Percentiles rank a stretch among this genome's conserved stretches.
Evolutionary conservation across 1,140 invertebrate species (phyloP).

Genomic region (Lepidurus arcticus): DNA sequence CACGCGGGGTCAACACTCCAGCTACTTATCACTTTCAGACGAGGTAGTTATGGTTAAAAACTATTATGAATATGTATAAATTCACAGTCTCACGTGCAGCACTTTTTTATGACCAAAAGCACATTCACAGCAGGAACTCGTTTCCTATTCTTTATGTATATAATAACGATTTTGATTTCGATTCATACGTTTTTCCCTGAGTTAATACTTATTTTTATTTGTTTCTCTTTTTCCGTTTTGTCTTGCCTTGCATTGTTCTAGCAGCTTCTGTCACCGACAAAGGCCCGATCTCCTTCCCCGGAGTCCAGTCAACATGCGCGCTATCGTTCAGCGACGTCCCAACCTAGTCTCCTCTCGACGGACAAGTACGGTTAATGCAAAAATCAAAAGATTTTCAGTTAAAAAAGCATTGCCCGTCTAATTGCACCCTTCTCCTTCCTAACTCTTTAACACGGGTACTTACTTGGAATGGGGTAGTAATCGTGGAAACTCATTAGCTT

Average conservation of each 20-base stretch:
- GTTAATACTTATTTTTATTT: slow-evolving; percentile 45
- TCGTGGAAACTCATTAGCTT: too few relatives aligned
- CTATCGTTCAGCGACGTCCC: slow-evolving; percentile 22
- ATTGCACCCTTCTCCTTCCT: too few relatives aligned
- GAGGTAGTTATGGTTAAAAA: slow-evolving; percentile 19
- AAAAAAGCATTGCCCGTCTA: too few relatives aligned
- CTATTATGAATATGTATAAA: not conserved
- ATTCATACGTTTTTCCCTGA: not conserved
- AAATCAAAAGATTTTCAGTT: too few relatives aligned
- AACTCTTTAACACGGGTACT: too few relatives aligned
- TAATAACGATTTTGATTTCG: not conserved
- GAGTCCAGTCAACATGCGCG: slow-evolving; percentile 30
- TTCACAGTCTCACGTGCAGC: slow-evolving; percentile 26
- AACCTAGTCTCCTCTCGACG: not conserved
- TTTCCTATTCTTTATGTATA: slow-evolving; percentile 13
- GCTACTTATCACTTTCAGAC: slow-evolving; percentile 20
- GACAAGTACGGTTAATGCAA: not conserved
- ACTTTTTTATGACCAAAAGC: not conserved
- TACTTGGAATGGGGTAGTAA: too few relatives aligned
- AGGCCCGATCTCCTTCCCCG: slow-evolving; percentile 26
- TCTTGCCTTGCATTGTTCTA: slow-evolving; percentile 35
- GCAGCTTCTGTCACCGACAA: slow-evolving; percentile 26
- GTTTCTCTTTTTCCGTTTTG: slow-evolving; percentile 37
- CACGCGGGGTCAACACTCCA: not conserved
- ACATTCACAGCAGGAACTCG: not conserved